Evolutionary conservation across 2,888 invertebrate species (phyloP).

Genomic region (Dyspetes luteomarginatus): DNA sequence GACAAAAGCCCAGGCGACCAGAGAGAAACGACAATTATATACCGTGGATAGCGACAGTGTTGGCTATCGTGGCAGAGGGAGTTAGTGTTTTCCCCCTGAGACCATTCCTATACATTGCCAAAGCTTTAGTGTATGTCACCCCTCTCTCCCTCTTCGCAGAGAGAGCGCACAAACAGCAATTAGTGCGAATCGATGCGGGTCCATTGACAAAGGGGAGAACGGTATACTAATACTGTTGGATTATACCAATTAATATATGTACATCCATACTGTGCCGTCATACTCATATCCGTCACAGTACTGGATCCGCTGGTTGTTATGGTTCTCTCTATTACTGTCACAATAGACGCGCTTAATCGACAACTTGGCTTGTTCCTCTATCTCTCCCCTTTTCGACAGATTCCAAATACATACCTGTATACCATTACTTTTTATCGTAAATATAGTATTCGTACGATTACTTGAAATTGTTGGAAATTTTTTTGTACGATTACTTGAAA

Average conservation of each 20-base stretch:
- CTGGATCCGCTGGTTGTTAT: not conserved
- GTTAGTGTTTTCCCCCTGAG: not conserved
- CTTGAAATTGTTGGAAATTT: no score
- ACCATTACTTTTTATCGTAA: no score
- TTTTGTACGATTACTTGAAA: no score
- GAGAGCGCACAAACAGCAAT: constrained; percentile 58
- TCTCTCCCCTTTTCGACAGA: no score
- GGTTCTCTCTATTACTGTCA: not conserved
- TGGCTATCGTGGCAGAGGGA: no score
- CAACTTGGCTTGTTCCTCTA: no score
- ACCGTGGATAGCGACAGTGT: constrained; percentile 12
- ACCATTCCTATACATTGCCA: no score
- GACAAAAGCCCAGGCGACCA: not conserved
- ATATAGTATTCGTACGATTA: no score
- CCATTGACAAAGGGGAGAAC: constrained; percentile 62
- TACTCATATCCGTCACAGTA: constrained; percentile 39
- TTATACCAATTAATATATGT: constrained; percentile 63
- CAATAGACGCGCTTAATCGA: not conserved
- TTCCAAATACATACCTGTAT: no score
- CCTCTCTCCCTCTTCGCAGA: not conserved
- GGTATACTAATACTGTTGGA: constrained; percentile 53
- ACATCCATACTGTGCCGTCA: constrained; percentile 52
- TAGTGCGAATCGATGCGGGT: constrained; percentile 64
- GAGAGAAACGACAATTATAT: not conserved
- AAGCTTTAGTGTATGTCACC: constrained; percentile 20